These are phyloP conservation scores for Amiota mariae DNA, from an alignment of 2,888 invertebrate genomes.

Conservation along the genomic window DNA sequence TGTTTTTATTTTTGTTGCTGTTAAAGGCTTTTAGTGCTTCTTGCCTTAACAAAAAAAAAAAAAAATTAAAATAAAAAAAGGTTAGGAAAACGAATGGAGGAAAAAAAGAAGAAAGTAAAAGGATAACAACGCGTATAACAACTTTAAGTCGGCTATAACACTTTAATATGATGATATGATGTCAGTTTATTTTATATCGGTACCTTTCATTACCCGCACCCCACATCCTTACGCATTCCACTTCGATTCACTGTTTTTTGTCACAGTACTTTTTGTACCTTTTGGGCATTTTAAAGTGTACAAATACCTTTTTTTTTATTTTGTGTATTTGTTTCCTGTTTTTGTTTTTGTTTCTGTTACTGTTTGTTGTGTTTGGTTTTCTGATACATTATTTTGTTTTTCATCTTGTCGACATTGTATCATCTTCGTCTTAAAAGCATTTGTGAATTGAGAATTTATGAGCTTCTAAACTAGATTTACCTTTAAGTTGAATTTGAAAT, in stretches of 20 bases:
- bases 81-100: no score
- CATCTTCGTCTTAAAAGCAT: no score
- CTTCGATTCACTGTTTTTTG: neutral
- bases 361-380: no score
- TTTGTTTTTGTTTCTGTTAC: neutral
- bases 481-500: no score
- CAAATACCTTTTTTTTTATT: no score
- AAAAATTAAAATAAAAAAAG: no score
- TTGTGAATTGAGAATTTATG: no score
- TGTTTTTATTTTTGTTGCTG: neutral
- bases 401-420: no score
- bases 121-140: constrained; percentile 29
- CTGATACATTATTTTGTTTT: no score
- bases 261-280: neutral
- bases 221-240: neutral
- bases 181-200: constrained; percentile 13
- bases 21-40: constrained; percentile 17
- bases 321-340: neutral
- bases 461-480: no score
- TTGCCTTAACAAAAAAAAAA: neutral
- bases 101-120: no score
- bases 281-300: no score
- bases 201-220: constrained; percentile 1
- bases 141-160: constrained; percentile 29
- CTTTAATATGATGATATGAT: constrained; percentile 26